Evolutionary conservation across 2,113 vertebrate genomes (phyloP), one percentile per base, ranked within the genome.

Genomic region (Calyptomena viridis): DNA sequence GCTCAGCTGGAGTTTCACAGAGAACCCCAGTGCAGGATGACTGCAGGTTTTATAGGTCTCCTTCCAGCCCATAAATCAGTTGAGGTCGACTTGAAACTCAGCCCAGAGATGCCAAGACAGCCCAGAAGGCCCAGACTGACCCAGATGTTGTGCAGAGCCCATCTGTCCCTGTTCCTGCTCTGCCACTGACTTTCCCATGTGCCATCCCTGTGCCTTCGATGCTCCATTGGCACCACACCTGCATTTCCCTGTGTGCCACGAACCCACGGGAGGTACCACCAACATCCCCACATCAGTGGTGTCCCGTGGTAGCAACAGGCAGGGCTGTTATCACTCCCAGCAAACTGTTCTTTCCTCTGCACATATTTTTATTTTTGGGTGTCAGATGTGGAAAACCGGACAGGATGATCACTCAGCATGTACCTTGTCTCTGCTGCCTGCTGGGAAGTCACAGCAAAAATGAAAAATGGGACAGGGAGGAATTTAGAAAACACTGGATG

Each of bases 1-100:
- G 86, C 94, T 96, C 93, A 96, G 95, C 94, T 95, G 93, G 94
- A 92, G 89, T 69, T 88, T 74, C 72, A 28, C 37, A 59, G 56
- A n/a, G 92, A 86, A 73, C 82, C 79, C 60, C 76, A n/a, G 2
- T 27, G 77, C 82, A 56, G 92, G 73, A 66, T 2, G 21, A 52
- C 47, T 3, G 3, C 47, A 77, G 90, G 83, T 87, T 93, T 90
- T 56, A 24, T 6, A 90, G 85, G 56, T 78, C 92, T 91, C 84
- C 72, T 60, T 52, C 55, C 94, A 95, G 85, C 67, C 79, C 94
- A 75, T 87, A 78, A 96, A 97, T 96, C 94, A 91, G 3, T 3
- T 13, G 71, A 91, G 82, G 83, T 42, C 0, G 2, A 14, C 60
- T 90, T 78, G 42, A 95, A 93, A 84, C 60, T 27, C 78, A 64